Percentiles rank a stretch among this genome's conserved stretches.
phyloP scores from a whole-genome alignment of 2,888 invertebrate genomes.

The Drosophila neotestacea region DNA sequence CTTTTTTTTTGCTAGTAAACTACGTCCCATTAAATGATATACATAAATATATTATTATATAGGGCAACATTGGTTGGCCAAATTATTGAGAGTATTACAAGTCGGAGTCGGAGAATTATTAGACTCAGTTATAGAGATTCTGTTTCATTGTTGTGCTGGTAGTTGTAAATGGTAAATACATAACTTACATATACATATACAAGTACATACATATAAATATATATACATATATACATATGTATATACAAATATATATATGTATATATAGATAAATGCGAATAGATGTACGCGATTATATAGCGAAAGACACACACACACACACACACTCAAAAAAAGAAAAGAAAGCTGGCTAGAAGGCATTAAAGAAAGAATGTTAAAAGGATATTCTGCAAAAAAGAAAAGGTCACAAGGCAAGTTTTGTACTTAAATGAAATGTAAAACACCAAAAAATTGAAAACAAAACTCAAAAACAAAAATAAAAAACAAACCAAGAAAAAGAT shows the following conservation, averaged over 20 bases:
- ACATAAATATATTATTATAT: slow-evolving; percentile 25
- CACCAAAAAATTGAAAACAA: slow-evolving; percentile 57
- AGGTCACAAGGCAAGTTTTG: slow-evolving; percentile 50
- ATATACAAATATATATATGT: slow-evolving; percentile 21
- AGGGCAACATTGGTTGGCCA: slow-evolving; percentile 66
- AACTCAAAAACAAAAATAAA: slow-evolving; percentile 25
- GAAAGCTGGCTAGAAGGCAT: not conserved
- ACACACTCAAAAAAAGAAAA: slow-evolving; percentile 1
- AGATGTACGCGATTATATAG: slow-evolving; percentile 22
- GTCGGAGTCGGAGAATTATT: slow-evolving; percentile 18
- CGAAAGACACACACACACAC: slow-evolving; percentile 15
- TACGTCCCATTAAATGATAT: slow-evolving; percentile 52
- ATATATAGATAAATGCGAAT: slow-evolving; percentile 24
- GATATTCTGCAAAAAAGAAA: slow-evolving; percentile 1
- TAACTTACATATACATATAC: slow-evolving; percentile 41
- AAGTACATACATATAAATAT: slow-evolving; percentile 37
- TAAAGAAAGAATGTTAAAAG: slow-evolving; percentile 2
- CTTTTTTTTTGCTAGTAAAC: slow-evolving; percentile 55
- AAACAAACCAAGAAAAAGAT: slow-evolving; percentile 14
- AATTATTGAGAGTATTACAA: slow-evolving; percentile 45
- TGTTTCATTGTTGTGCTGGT: slow-evolving; percentile 55
- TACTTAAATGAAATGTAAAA: slow-evolving; percentile 68
- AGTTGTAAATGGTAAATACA: slow-evolving; percentile 56
- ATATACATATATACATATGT: slow-evolving; percentile 13
- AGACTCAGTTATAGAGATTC: slow-evolving; percentile 35